Base-by-base conservation (phyloP, 2,113 vertebrate genomes). In the Hippocampus guttulatus region DNA sequence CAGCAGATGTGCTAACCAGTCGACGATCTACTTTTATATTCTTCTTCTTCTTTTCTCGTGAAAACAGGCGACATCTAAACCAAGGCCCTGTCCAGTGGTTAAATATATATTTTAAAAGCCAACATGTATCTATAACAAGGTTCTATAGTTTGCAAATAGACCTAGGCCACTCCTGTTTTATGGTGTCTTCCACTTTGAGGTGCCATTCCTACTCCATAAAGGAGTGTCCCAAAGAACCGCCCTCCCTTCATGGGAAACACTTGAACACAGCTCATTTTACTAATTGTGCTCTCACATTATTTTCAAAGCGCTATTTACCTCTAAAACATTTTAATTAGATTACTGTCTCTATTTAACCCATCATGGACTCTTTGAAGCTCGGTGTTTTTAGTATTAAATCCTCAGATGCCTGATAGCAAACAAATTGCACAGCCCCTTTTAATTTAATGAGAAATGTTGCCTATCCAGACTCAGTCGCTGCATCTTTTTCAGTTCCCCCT, bases 321-420 rank as follows among this genome's bases (percentile, higher is more conserved):
- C 81, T 93, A 93, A 96, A 96, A 96, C 96, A 95, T 97, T 98
- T 94, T 98, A 99, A 99, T 99, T 95, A 95, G 95, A 96, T 96
- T 95, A 96, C 94, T 93, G 93, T 93, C 94, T 96, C 95, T 94
- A 96, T 98, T 99, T 99, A 98, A 98, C 95, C 96, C 96, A 96
- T 98, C 95, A 95, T 92, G 90, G 86, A 87, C 90, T 91, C 94
- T 99, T 98, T 99, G 96, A 98, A 96, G 94, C 92, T 88, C 85
- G 90, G 88, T 93, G 91, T 93, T 92, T 91, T 94, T 92, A 94
- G 94, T 94, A 92, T 94, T 97, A 98, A 95, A 84, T 95, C 95
- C 95, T 93, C 95, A 95, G 94, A 95, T 96, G 95, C 92, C 87
- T 63, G 81, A 90, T 79, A 86, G 88, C 88, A 94, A 95, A 97